phyloP scores from a whole-genome alignment of 2,113 vertebrate genomes.

The Perccottus glenii region DNA sequence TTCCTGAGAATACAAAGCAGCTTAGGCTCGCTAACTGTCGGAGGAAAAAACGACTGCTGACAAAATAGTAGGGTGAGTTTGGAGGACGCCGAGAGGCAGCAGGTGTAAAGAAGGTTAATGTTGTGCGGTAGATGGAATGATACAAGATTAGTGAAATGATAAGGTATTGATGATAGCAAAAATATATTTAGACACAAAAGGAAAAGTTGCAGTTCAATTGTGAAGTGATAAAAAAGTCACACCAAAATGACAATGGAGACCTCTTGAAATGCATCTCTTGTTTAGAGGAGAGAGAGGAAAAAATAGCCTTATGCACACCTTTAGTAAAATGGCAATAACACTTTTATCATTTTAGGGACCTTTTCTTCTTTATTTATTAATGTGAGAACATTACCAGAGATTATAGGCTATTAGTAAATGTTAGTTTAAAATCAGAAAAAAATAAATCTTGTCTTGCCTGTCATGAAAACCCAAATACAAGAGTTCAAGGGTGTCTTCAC shows the following conservation, averaged over 20 bases:
- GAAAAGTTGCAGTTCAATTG: constrained; percentile 5
- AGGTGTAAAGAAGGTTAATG: constrained; percentile 43
- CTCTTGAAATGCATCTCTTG: background rate
- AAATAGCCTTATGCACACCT: background rate
- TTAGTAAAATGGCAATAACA: too few relatives aligned
- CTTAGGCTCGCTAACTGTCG: constrained; percentile 38
- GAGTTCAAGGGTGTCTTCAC: too few relatives aligned
- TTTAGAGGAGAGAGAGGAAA: background rate
- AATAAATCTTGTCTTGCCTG: too few relatives aligned
- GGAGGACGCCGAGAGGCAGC: constrained; percentile 31
- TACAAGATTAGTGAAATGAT: constrained; percentile 12
- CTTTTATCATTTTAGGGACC: too few relatives aligned
- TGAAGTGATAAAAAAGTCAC: background rate
- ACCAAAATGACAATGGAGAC: constrained; percentile 5
- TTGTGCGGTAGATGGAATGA: background rate
- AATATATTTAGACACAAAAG: constrained; percentile 15
- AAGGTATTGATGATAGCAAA: constrained; percentile 12
- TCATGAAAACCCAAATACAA: too few relatives aligned
- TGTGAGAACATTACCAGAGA: too few relatives aligned
- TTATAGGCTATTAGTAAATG: too few relatives aligned
- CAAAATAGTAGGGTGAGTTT: constrained; percentile 49
- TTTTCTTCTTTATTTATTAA: too few relatives aligned
- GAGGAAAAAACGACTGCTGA: constrained; percentile 50
- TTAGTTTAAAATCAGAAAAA: too few relatives aligned
- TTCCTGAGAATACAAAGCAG: constrained; percentile 70